Percentiles rank a stretch among this genome's conserved stretches.
These are phyloP conservation scores for Hucho hucho DNA, from an alignment of 2,113 vertebrate species.

Conservation along the genomic window DNA sequence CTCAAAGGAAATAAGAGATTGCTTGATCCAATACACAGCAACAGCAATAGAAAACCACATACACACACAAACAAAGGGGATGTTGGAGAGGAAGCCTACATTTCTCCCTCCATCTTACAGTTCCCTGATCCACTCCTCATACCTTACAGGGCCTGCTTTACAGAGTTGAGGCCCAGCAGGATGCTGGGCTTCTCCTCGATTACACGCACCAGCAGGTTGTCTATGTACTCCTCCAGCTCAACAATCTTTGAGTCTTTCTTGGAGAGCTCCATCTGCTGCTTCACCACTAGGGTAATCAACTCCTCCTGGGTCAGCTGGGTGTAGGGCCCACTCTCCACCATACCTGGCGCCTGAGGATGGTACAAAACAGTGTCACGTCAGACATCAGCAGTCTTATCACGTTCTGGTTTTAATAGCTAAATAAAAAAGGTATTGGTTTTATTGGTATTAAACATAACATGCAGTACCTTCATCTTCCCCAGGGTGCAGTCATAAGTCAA, in stretches of 20 bases:
- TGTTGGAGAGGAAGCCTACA: neutral
- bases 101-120: neutral
- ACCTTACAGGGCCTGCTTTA: constrained; percentile 56
- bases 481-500: constrained; percentile 51
- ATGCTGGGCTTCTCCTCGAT: constrained; percentile 93
- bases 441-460: constrained; percentile 1
- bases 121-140: neutral
- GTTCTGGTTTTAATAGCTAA: neutral
- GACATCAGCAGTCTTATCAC: too few relatives aligned
- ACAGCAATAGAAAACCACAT: constrained; percentile 14
- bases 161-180: constrained; percentile 61
- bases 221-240: constrained; percentile 94
- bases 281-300: constrained; percentile 90
- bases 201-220: constrained; percentile 91
- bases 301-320: constrained; percentile 93
- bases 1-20: constrained; percentile 19
- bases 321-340: constrained; percentile 78
- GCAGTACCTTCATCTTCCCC: constrained; percentile 61
- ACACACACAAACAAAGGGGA: neutral
- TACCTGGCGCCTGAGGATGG: constrained; percentile 40
- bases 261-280: constrained; percentile 83
- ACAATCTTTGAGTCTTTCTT: constrained; percentile 85
- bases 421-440: too few relatives aligned
- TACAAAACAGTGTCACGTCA: too few relatives aligned
- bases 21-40: constrained; percentile 13